Evolutionary conservation across 2,888 invertebrate species (phyloP).

Genomic region (Plagiodera versicolora): DNA sequence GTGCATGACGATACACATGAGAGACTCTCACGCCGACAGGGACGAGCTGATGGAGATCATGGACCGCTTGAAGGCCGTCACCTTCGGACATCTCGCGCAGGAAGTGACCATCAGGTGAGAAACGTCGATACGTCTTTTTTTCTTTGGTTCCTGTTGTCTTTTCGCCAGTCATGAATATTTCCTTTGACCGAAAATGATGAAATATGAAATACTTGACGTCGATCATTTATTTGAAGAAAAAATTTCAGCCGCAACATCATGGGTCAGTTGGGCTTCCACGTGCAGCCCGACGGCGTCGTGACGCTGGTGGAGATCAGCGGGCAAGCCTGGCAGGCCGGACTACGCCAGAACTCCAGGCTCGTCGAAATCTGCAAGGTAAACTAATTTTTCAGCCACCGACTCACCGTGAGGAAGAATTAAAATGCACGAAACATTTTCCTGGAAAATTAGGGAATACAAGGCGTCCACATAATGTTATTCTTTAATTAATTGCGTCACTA

Average conservation of each 20-base stretch:
- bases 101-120: slow-evolving; percentile 68
- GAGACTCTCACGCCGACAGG: slow-evolving; percentile 68
- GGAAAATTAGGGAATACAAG: too few relatives aligned
- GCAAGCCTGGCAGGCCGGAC: slow-evolving; percentile 77
- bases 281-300: slow-evolving; percentile 91
- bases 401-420: too few relatives aligned
- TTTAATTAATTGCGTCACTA: too few relatives aligned
- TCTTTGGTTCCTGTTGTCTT: too few relatives aligned
- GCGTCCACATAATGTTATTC: too few relatives aligned
- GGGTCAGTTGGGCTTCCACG: slow-evolving; percentile 87
- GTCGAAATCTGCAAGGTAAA: slow-evolving; percentile 65
- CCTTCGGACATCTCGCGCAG: slow-evolving; percentile 73
- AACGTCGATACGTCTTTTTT: too few relatives aligned
- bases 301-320: slow-evolving; percentile 81
- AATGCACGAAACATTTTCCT: too few relatives aligned
- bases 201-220: neutral
- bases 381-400: too few relatives aligned
- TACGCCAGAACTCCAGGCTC: slow-evolving; percentile 84
- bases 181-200: too few relatives aligned
- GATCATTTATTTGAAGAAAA: slow-evolving; percentile 18
- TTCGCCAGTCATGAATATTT: too few relatives aligned
- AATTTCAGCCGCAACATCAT: slow-evolving; percentile 66
- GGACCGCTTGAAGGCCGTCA: slow-evolving; percentile 78
- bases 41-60: slow-evolving; percentile 76
- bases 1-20: slow-evolving; percentile 79